phyloP scores from a whole-genome alignment of 2,797 vertebrate genomes.

The Myotis vivesi region DNA sequence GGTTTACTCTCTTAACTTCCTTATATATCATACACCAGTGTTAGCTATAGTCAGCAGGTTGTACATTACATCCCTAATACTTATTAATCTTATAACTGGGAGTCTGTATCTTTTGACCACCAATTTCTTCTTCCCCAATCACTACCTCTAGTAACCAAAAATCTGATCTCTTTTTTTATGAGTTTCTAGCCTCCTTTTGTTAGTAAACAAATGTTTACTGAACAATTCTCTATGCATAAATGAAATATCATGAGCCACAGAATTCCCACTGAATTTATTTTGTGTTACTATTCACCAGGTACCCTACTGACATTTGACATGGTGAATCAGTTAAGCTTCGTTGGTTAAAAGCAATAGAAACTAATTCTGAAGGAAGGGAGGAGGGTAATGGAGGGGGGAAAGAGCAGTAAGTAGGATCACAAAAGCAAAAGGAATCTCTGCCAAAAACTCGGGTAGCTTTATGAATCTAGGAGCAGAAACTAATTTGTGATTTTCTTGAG shows the following conservation, averaged over 20 bases:
- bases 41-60: neutral
- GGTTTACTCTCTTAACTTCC: neutral
- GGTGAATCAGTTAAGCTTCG: neutral
- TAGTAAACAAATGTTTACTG: neutral
- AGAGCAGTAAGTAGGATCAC: neutral
- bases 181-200: neutral
- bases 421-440: neutral
- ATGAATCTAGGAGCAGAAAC: neutral
- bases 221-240: neutral
- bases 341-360: neutral
- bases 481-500: neutral
- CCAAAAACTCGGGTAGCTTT: neutral
- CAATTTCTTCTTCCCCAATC: neutral
- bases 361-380: neutral
- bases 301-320: neutral
- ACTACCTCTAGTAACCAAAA: neutral
- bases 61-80: neutral
- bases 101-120: neutral
- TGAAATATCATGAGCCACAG: neutral
- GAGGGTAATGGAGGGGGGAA: neutral
- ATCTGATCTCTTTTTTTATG: neutral
- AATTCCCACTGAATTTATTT: neutral
- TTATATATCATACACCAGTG: neutral
- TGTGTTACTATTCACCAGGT: neutral
- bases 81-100: neutral